Evolutionary conservation across 2,797 vertebrate species (phyloP), one percentile per base, ranked within the genome.

Genomic region (Anniella stebbinsi): DNA sequence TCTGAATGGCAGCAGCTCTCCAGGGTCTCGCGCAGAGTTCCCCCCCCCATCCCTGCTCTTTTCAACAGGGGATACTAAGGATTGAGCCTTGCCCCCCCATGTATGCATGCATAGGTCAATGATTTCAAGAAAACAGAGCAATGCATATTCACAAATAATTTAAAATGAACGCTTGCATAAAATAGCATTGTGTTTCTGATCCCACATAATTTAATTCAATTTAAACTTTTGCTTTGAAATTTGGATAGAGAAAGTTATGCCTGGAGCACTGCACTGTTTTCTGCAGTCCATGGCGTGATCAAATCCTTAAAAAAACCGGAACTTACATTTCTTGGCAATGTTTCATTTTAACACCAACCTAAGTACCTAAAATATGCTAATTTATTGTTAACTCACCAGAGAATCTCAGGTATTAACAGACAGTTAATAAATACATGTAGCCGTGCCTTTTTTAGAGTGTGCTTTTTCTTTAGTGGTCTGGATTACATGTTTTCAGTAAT

Each of bases 131-230:
- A 2, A 81, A 60, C 36, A 66, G 12, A 41, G 80, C 33, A 54
- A 36, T 36, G 23, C n/a, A 15, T 85, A 38, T 75, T 75, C 54
- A 86, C n/a, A 85, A 57, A 57, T 54, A 38, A 25, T 57, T 33
- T 11, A 0, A 54, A 76, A 36, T 72, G 11, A 70, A 86, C 33
- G 30, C 21, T 54, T 63, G 33, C 10, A 69, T 11, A 25, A 38
- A n/a, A 36, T 84, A 23, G 25, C 11, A 12, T 10, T 25, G 21
- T 78, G 21, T 80, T 92, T 38, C 41, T 87, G 7, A 54, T 17
- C 57, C 78, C 91, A 69, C 87, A 86, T 66, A 45, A 89, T 36
- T 2, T 80, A 3, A 38, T 88, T 88, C 45, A 88, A 92, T 92
- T 88, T 60, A 66, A 83, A 38, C 33, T 88, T 94, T 25, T 6